Percentiles rank a stretch among this genome's conserved stretches.
Evolutionary conservation across 1,140 invertebrate genomes (phyloP).

Genomic region (Chionoecetes opilio): DNA sequence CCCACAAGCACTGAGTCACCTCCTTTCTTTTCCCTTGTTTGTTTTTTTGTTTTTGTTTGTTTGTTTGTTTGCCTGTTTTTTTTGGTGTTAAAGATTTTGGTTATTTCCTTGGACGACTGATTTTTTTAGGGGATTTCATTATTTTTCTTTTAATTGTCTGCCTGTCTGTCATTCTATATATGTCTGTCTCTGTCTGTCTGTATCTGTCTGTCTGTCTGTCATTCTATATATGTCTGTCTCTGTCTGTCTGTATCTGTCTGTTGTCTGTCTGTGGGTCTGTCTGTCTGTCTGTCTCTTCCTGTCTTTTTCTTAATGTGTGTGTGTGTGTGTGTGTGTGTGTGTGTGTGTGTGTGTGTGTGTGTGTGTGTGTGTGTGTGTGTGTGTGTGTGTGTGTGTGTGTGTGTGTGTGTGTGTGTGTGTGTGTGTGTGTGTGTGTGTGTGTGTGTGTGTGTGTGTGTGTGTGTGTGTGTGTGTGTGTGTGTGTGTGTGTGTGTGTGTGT

Average conservation of each 20-base stretch:
- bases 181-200: neutral
- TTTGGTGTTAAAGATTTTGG: too few relatives aligned
- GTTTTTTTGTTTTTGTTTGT: neutral
- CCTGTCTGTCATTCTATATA: neutral
- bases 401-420: too few relatives aligned
- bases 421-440: neutral
- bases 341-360: neutral
- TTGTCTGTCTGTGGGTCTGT: neutral
- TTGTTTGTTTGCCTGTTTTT: neutral
- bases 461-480: slow-evolving; percentile 18
- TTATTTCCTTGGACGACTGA: neutral
- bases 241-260: neutral
- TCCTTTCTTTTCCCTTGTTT: neutral
- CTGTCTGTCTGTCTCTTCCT: too few relatives aligned
- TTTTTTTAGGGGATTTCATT: neutral
- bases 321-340: slow-evolving; percentile 15
- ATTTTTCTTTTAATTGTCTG: neutral
- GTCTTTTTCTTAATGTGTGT: too few relatives aligned
- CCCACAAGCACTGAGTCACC: neutral
- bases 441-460: slow-evolving; percentile 18
- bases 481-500: slow-evolving; percentile 18
- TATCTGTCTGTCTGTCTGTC: too few relatives aligned
- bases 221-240: neutral
- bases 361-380: neutral
- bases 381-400: too few relatives aligned